Conservation (phyloP, 2,888 invertebrate genomes). For the Andrena camellia region DNA sequence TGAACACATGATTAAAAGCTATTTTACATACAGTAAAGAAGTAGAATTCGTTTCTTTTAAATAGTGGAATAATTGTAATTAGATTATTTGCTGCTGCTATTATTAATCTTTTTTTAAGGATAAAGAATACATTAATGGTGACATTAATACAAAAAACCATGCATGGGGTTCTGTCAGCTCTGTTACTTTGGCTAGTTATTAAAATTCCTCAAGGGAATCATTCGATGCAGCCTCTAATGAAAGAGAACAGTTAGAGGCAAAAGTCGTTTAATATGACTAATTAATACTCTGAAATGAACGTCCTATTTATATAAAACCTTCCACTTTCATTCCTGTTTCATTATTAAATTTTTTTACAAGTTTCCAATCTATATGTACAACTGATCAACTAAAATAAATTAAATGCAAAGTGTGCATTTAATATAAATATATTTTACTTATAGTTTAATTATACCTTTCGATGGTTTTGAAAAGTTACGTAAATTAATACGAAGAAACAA, state of each 20-base stretch:
- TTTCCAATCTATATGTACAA: no score
- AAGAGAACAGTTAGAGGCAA: background rate
- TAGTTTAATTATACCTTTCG: no score
- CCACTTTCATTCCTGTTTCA: no score
- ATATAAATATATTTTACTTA: no score
- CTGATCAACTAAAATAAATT: no score
- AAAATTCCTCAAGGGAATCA: background rate
- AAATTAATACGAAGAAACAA: no score
- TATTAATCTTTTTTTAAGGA: background rate
- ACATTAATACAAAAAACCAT: background rate
- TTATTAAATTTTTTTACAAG: no score
- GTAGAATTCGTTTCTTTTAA: no score
- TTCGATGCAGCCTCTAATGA: background rate
- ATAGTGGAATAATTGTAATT: constrained; percentile 2
- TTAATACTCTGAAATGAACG: background rate
- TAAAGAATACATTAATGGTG: background rate
- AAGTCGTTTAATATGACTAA: background rate
- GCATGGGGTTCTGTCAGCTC: background rate
- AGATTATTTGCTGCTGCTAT: background rate
- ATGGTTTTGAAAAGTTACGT: no score
- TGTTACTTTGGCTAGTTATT: background rate
- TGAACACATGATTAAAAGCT: no score
- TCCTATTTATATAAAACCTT: background rate
- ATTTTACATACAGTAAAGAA: no score
- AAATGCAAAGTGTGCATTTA: no score